Conservation (phyloP, 2,888 invertebrate genomes). For the Apeira syringaria region DNA sequence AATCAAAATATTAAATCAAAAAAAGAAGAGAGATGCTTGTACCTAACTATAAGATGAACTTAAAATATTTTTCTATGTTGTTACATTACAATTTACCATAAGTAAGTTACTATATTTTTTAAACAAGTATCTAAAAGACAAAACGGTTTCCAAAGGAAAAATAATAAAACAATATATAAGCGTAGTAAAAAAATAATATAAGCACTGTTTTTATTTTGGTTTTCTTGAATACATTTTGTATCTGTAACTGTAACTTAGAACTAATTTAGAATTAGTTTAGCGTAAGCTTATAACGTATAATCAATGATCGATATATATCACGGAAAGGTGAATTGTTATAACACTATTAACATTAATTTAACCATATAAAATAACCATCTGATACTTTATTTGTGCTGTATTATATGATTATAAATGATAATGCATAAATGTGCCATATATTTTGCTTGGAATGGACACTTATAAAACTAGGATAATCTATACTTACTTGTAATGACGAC, state of each 20-base stretch:
- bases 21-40: too few species aligned
- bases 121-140: not conserved
- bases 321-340: not conserved
- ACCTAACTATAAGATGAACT: not conserved
- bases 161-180: not conserved
- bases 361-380: not conserved
- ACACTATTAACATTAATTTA: not conserved
- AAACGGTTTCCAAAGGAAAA: not conserved
- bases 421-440: not conserved
- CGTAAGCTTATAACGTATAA: not conserved
- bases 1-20: not conserved
- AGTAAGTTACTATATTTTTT: not conserved
- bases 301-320: not conserved
- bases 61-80: not conserved
- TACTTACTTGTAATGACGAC: too few species aligned
- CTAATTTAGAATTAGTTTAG: not conserved
- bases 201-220: not conserved
- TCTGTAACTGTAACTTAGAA: not conserved
- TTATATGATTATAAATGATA: not conserved
- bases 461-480: too few species aligned
- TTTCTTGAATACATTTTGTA: not conserved
- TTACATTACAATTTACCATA: not conserved
- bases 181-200: too few species aligned
- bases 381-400: not conserved
- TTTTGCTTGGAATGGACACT: too few species aligned